Evolutionary conservation across 1,140 invertebrate species (phyloP).

Genomic region (Caenorhabditis brenneri): DNA sequence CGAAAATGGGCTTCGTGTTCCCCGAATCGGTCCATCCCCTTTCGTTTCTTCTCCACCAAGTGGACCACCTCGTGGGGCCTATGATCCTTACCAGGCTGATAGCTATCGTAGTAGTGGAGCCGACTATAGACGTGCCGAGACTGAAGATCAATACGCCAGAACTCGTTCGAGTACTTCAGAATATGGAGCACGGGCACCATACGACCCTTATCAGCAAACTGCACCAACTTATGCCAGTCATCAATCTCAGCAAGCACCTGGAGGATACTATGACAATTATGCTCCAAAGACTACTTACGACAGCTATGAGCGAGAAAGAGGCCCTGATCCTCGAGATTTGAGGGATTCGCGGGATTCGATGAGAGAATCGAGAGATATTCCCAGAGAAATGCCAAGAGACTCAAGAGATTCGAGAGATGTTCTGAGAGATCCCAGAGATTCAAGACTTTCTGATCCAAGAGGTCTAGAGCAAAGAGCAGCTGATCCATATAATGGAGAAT

Average conservation of each 20-base stretch:
- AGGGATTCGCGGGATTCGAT: not conserved
- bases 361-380: not conserved
- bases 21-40: not conserved
- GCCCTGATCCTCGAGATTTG: not conserved
- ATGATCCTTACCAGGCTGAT: constrained; percentile 43
- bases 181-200: not conserved
- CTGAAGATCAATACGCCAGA: constrained; percentile 32
- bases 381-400: constrained; percentile 10
- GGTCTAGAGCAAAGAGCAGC: not conserved
- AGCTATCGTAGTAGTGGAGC: not conserved
- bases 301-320: not conserved
- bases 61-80: not conserved
- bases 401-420: not conserved
- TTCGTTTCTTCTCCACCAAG: not conserved
- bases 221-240: not conserved
- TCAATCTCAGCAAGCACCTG: not conserved
- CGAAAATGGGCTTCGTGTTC: constrained; percentile 36
- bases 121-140: not conserved
- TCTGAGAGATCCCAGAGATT: too few relatives aligned
- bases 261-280: constrained; percentile 16
- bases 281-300: not conserved
- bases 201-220: constrained; percentile 28
- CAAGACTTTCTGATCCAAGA: not conserved
- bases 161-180: not conserved
- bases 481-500: not conserved